A percentile compares a stretch with the other conserved stretches of the same genome.
These are phyloP conservation scores for Eudasyphora cyanicolor DNA, from an alignment of 2,888 invertebrate species.

Conservation along the genomic window DNA sequence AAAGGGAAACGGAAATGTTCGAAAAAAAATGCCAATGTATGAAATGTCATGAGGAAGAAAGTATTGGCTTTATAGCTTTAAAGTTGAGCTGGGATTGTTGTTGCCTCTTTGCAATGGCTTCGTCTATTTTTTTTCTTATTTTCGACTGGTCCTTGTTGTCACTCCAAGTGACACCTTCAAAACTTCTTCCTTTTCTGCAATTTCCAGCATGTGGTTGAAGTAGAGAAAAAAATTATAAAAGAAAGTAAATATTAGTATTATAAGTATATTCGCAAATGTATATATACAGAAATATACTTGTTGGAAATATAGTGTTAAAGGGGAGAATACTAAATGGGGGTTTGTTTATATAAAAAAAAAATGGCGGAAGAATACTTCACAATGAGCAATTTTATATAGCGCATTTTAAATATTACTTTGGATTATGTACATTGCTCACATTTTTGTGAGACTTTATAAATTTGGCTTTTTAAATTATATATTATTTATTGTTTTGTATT, in stretches of 20 bases:
- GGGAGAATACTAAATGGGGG: background rate
- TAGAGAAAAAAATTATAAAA: background rate
- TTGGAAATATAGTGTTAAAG: background rate
- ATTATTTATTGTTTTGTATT: too few relatives aligned
- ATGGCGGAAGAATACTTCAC: too few relatives aligned
- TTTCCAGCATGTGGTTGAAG: background rate
- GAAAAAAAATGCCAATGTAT: slow-evolving; percentile 47
- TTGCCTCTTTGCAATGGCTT: slow-evolving; percentile 46
- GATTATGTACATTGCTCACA: too few relatives aligned
- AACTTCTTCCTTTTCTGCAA: background rate
- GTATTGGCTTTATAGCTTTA: background rate
- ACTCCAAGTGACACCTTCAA: slow-evolving; percentile 49
- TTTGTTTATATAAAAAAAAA: too few relatives aligned
- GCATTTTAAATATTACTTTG: too few relatives aligned
- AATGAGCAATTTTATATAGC: too few relatives aligned
- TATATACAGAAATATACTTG: too few relatives aligned
- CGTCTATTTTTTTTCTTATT: too few relatives aligned
- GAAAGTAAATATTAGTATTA: background rate
- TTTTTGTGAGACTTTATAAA: too few relatives aligned
- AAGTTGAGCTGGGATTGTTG: background rate
- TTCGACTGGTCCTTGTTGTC: slow-evolving; percentile 17
- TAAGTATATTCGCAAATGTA: too few relatives aligned
- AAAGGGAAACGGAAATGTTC: slow-evolving; percentile 63
- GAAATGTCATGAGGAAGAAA: slow-evolving; percentile 24
- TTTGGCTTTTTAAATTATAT: too few relatives aligned